A percentile compares a stretch with the other conserved stretches of the same genome.
Evolutionary conservation across 2,797 vertebrate genomes (phyloP).

Genomic region (Paguma larvata): DNA sequence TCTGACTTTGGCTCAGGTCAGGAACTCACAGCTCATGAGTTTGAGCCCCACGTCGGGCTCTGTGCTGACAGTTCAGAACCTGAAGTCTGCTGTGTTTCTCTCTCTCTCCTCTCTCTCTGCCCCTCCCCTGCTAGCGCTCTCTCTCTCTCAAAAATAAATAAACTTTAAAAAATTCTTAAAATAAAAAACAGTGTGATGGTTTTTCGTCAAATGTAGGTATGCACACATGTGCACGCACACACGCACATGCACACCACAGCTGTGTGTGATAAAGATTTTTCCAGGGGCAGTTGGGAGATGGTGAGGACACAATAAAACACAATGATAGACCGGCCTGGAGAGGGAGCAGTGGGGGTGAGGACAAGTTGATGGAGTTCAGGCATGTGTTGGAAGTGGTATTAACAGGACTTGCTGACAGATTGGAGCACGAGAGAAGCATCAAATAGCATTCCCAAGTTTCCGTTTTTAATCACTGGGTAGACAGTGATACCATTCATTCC

Average conservation of each 20-base stretch:
- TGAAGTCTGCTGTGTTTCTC: too few relatives aligned
- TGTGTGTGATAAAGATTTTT: not conserved
- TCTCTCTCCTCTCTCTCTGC: too few relatives aligned
- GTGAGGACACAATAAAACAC: not conserved
- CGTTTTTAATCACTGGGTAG: not conserved
- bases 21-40: too few relatives aligned
- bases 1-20: too few relatives aligned
- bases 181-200: not conserved
- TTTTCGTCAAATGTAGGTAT: not conserved
- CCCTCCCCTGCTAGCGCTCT: too few relatives aligned
- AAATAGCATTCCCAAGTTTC: not conserved
- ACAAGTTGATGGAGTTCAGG: not conserved
- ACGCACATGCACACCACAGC: not conserved
- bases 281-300: not conserved
- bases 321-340: not conserved
- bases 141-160: too few relatives aligned
- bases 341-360: not conserved
- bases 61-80: too few relatives aligned
- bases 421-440: not conserved
- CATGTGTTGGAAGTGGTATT: not conserved
- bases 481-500: not conserved
- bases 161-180: too few relatives aligned
- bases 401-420: not conserved
- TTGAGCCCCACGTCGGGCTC: too few relatives aligned
- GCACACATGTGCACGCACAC: not conserved